phyloP scores from a whole-genome alignment of 2,888 invertebrate genomes.

The Drosophila imparisetae region DNA sequence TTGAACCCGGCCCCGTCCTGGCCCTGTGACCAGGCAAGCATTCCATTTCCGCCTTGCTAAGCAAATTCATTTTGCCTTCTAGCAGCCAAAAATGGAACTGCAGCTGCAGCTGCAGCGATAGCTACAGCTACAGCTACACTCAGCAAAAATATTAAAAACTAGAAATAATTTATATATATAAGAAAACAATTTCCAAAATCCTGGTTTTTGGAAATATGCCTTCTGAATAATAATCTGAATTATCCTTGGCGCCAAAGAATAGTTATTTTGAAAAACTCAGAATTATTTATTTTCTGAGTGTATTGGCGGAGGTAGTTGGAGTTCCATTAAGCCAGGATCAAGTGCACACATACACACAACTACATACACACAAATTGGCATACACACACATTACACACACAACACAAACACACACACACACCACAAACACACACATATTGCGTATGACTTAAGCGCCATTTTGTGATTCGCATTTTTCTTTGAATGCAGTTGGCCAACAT shows the following conservation, averaged over 20 bases:
- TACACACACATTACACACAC: neutral
- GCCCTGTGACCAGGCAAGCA: constrained; percentile 46
- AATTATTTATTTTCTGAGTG: neutral
- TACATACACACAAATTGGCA: neutral
- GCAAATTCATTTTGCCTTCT: constrained; percentile 50
- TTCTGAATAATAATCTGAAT: neutral
- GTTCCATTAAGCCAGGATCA: constrained; percentile 41
- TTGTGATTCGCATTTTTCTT: constrained; percentile 30
- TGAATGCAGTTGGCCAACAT: constrained; percentile 16
- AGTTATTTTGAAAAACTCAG: neutral
- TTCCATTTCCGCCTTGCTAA: constrained; percentile 61
- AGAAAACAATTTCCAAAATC: neutral
- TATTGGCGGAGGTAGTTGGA: neutral
- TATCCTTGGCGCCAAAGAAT: too few species aligned
- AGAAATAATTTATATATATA: neutral
- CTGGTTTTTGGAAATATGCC: neutral
- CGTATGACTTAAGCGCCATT: constrained; percentile 58
- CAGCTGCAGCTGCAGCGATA: neutral
- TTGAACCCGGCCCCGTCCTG: constrained; percentile 6
- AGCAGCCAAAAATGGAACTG: constrained; percentile 1
- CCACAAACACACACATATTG: constrained; percentile 37
- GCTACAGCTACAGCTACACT: neutral
- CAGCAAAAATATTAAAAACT: too few species aligned
- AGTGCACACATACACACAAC: constrained; percentile 15
- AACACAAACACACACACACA: neutral